Evolutionary conservation across 1,140 invertebrate species (phyloP), one percentile per base, ranked within the genome.

Genomic region (Triops cancriformis): DNA sequence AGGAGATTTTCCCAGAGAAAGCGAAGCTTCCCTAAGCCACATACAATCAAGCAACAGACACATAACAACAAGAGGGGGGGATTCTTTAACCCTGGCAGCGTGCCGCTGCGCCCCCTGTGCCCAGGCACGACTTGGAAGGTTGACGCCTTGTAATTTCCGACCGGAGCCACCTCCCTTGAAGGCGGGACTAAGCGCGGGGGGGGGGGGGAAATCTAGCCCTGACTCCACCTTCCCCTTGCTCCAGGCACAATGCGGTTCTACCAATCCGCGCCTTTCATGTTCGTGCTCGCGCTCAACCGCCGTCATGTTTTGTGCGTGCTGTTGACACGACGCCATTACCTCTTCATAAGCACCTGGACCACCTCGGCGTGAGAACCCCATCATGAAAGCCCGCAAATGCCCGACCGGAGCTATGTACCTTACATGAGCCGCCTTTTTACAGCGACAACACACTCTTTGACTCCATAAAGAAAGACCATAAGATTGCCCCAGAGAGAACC

Each of bases 321-420:
- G 51, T 23, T 64, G 51, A 64, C 51, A 64, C 51, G 51, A 14
- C 51, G 51, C 51, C 51, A 64, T 64, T 64, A 64, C 51, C 51
- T 64, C 51, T 64, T 64, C 51, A 64, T 64, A 64, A 64, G 51
- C 51, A 64, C 51, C 51, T 64, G 51, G 51, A 64, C 51, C 51
- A 64, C 51, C 51, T 64, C 51, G 51, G 51, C 51, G 51, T 64
- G 51, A 64, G 51, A 64, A n/a, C 51, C 51, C 51, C 51, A 64
- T 64, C 51, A 64, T 64, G 51, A 64, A 64, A 64, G 51, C 51
- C 51, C 51, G 31, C 31, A 64, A 64, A 64, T 18, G 14, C 18
- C 14, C 10, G 51, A 14, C n/a, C n/a, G 14, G 23, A 64, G 51
- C 31, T 37, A 37, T 37, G 31, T 37, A 37, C 31, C 31, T 37